Conservation (phyloP, 1,140 invertebrate species). For the Drosophila suzukii region DNA sequence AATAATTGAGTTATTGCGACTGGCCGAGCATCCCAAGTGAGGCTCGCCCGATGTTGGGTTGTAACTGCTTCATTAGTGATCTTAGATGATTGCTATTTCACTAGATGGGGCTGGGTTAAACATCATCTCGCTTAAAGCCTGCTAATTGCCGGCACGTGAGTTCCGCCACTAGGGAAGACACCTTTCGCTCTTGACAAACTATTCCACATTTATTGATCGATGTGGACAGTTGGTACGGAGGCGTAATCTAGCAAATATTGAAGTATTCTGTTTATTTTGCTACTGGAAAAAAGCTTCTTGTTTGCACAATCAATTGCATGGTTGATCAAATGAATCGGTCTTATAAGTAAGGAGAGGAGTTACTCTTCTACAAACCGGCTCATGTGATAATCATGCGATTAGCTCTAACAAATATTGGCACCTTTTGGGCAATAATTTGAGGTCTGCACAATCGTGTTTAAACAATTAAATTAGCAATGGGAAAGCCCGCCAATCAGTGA, state of each 20-base stretch:
- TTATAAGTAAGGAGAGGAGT: constrained; percentile 3
- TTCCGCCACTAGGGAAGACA: constrained; percentile 18
- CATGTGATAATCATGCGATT: constrained; percentile 59
- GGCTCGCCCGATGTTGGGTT: not conserved
- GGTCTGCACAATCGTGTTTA: constrained; percentile 51
- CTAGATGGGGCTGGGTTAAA: constrained; percentile 27
- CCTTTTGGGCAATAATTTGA: constrained; percentile 38
- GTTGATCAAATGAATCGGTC: not conserved
- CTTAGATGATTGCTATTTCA: constrained; percentile 27
- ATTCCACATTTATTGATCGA: constrained; percentile 31
- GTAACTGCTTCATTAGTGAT: constrained; percentile 13
- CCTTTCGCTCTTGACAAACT: constrained; percentile 19
- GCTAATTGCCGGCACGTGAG: constrained; percentile 55
- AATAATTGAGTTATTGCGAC: constrained; percentile 67
- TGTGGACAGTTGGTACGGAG: constrained; percentile 9
- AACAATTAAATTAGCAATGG: constrained; percentile 41
- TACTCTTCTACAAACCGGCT: constrained; percentile 15
- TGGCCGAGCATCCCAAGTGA: constrained; percentile 20
- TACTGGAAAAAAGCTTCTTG: constrained; percentile 3
- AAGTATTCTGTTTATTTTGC: constrained; percentile 1
- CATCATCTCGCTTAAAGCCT: constrained; percentile 35
- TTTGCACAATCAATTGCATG: constrained; percentile 37
- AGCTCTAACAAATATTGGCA: constrained; percentile 49
- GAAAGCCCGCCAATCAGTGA: constrained; percentile 19
- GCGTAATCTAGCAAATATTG: constrained; percentile 38